Evolutionary conservation across 2,113 vertebrate genomes (phyloP).

Genomic region (Gasterosteus aculeatus): DNA sequence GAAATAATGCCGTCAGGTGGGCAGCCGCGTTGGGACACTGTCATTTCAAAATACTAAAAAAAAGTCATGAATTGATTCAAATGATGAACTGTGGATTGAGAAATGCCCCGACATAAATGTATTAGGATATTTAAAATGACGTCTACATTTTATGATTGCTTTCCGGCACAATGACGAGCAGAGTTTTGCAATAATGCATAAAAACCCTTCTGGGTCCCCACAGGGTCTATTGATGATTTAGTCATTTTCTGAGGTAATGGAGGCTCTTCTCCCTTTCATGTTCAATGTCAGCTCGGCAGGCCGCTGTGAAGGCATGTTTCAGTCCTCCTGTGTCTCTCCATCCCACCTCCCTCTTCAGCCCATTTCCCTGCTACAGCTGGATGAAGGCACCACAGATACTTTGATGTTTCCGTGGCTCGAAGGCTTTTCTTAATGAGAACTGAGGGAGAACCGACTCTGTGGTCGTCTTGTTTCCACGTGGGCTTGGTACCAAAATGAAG

Average conservation of each 20-base stretch:
- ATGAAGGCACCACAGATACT: slow-evolving; percentile 64
- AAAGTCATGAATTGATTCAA: background rate
- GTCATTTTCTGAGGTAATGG: slow-evolving; percentile 51
- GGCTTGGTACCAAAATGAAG: slow-evolving; percentile 46
- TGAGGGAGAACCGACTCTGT: slow-evolving; percentile 60
- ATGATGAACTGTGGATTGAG: background rate
- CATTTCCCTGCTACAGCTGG: slow-evolving; percentile 61
- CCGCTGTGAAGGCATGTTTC: slow-evolving; percentile 67
- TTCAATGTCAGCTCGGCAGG: slow-evolving; percentile 47
- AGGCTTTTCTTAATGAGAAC: slow-evolving; percentile 74
- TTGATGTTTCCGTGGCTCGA: slow-evolving; percentile 74
- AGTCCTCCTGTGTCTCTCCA: slow-evolving; percentile 63
- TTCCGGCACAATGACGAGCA: slow-evolving; percentile 28
- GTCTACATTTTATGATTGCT: slow-evolving; percentile 1
- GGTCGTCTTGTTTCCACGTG: slow-evolving; percentile 57
- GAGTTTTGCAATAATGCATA: slow-evolving; percentile 38
- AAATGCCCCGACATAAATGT: background rate
- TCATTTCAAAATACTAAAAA: background rate
- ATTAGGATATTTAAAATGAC: background rate
- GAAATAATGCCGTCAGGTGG: background rate
- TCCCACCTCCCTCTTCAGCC: slow-evolving; percentile 50
- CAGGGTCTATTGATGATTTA: slow-evolving; percentile 50
- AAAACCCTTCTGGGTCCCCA: slow-evolving; percentile 1
- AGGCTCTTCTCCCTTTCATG: slow-evolving; percentile 60
- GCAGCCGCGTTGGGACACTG: background rate